Base-by-base conservation (phyloP, 2,888 invertebrate genomes). In the Gortyna flavago region DNA sequence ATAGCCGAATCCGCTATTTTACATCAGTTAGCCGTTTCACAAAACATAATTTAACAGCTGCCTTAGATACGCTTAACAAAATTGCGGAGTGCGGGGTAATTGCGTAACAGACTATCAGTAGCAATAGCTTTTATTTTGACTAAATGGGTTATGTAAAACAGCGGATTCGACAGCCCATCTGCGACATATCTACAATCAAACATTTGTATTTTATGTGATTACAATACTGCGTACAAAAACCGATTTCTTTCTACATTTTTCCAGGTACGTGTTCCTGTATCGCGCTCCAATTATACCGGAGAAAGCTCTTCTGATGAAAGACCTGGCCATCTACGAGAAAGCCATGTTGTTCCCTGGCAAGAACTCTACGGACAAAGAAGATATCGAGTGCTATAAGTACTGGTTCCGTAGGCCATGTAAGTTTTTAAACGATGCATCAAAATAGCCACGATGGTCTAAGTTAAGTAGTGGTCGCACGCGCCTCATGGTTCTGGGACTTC, bases 251-350 rank as follows among this genome's bases (percentile, higher is more conserved):
- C 25, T 44, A 54, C 2, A 9, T n/a, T 61, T 79, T 72, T 77
- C 21, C 91, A 97, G 97, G 97, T 97, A 97, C 88, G 92, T 97
- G 11, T 97, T 97, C 90, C 91, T 97, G 86, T 97, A 97, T 91
- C 97, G 97, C 78, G 91, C 95, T 66, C 97, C 97, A 1, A 92
- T 87, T 13, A 75, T 97, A 25, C 97, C 97, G 0, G 98, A 98
- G 90, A 85, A 96, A 9, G 68, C 93, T n/a, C 68, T 97, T 44
- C 90, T 92, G 66, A 90, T 95, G 85, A 92, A 97, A 72, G 96
- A 97, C 84, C 86, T 97, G 64, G 86, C 80, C 4, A 32, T 93
- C 3, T 96, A 97, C 81, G 93, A 96, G 18, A 86, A 88, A 32
- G 41, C 85, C 6, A 93, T 97, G 93, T 87, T 94, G 72, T 88